These are phyloP conservation scores for Coremacera marginata DNA, from an alignment of 2,888 invertebrate genomes.

Conservation along the genomic window DNA sequence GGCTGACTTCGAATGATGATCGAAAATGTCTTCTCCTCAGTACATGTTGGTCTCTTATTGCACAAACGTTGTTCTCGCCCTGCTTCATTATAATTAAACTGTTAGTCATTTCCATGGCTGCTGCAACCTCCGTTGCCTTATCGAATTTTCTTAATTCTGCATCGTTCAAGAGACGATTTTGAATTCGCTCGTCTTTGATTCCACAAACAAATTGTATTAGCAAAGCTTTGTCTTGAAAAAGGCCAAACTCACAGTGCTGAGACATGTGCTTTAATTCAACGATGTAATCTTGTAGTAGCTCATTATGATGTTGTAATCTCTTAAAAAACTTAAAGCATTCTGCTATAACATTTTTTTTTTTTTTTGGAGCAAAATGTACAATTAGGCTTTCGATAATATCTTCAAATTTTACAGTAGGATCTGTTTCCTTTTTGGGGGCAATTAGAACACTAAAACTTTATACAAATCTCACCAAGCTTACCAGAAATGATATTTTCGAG, in stretches of 20 bases:
- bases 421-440: constrained; percentile 26
- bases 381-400: constrained; percentile 8
- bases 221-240: constrained; percentile 21
- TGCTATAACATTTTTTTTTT: constrained; percentile 29
- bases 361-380: constrained; percentile 28
- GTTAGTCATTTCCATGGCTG: constrained; percentile 25
- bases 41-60: constrained; percentile 1
- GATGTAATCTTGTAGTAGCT: constrained; percentile 20
- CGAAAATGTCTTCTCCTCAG: constrained; percentile 12
- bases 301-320: constrained; percentile 11
- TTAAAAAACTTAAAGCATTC: constrained; percentile 36
- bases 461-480: constrained; percentile 23
- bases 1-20: neutral
- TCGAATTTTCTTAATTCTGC: constrained; percentile 22
- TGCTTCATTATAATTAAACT: constrained; percentile 17
- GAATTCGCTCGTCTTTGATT: constrained; percentile 16
- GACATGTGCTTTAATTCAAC: constrained; percentile 28
- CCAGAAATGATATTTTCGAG: too few relatives aligned
- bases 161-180: constrained; percentile 28
- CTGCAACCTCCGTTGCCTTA: constrained; percentile 28
- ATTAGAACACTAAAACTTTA: constrained; percentile 20
- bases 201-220: constrained; percentile 36
- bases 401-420: constrained; percentile 10
- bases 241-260: constrained; percentile 24
- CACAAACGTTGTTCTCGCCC: constrained; percentile 7